These are phyloP conservation scores for Panthera uncia DNA, from an alignment of 2,113 vertebrate species.

Conservation along the genomic window DNA sequence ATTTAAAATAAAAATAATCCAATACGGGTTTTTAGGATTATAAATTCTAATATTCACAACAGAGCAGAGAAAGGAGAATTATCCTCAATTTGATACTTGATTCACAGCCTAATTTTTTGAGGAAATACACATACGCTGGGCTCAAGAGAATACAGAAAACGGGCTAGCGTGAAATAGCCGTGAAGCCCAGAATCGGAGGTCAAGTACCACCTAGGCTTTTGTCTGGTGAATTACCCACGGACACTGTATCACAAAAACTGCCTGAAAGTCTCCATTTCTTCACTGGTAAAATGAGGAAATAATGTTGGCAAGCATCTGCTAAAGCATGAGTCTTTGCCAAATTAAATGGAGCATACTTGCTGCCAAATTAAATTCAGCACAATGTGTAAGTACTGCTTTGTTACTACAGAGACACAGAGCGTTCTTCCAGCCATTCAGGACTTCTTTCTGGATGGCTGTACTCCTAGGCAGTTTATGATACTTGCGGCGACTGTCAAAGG, in stretches of 20 bases:
- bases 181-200: neutral
- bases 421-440: neutral
- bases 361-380: neutral
- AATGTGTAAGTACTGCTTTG: neutral
- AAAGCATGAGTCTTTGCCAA: neutral
- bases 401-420: rapidly evolving
- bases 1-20: neutral
- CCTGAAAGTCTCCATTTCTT: neutral
- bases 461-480: neutral
- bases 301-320: neutral
- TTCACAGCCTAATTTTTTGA: neutral
- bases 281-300: neutral
- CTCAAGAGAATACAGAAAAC: neutral
- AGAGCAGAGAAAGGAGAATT: neutral
- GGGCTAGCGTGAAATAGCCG: neutral
- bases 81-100: neutral
- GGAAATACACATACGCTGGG: neutral
- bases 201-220: rapidly evolving
- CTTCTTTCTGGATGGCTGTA: too few relatives aligned
- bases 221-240: neutral
- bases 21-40: neutral
- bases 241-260: neutral
- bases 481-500: too few relatives aligned
- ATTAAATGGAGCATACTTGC: neutral
- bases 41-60: neutral